Percentiles rank a stretch among this genome's conserved stretches.
Conservation (phyloP, 2,113 vertebrate genomes). For the Neodon shergylaensis region DNA sequence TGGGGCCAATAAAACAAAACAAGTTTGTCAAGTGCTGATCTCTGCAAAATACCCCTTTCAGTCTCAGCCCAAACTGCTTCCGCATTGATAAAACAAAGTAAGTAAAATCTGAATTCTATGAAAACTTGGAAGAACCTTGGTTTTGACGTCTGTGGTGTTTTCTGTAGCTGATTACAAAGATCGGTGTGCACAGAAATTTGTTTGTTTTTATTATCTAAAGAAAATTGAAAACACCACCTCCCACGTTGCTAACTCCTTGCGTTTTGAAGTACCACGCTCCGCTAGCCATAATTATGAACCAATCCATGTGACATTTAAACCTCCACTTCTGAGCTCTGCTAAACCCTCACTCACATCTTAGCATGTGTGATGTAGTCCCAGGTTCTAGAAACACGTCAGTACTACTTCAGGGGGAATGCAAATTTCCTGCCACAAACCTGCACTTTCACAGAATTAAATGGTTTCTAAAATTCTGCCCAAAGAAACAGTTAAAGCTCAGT, state of each 20-base stretch:
- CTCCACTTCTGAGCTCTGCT: not conserved
- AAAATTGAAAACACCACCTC: constrained; percentile 36
- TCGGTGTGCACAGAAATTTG: not conserved
- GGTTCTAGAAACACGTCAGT: not conserved
- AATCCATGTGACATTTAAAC: not conserved
- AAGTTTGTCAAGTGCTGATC: not conserved
- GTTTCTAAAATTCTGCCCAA: not conserved
- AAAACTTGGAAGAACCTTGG: not conserved
- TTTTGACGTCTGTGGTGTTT: constrained; percentile 27
- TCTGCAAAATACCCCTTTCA: constrained; percentile 18
- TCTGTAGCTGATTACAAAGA: not conserved
- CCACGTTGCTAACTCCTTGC: not conserved
- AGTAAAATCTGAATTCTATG: constrained; percentile 29
- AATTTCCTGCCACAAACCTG: not conserved
- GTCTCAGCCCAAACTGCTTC: not conserved
- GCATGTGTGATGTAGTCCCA: not conserved
- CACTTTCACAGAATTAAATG: constrained; percentile 8
- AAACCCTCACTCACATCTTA: not conserved
- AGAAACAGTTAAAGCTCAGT: constrained; percentile 23
- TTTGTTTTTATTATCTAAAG: not conserved
- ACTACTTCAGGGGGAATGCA: not conserved
- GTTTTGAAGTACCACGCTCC: not conserved
- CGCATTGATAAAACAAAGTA: constrained; percentile 8
- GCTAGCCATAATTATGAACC: not conserved
- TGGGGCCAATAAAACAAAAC: constrained; percentile 55